Percentiles rank a stretch among this genome's conserved stretches.
phyloP scores from a whole-genome alignment of 2,113 vertebrate genomes.

The Seriola aureovittata region DNA sequence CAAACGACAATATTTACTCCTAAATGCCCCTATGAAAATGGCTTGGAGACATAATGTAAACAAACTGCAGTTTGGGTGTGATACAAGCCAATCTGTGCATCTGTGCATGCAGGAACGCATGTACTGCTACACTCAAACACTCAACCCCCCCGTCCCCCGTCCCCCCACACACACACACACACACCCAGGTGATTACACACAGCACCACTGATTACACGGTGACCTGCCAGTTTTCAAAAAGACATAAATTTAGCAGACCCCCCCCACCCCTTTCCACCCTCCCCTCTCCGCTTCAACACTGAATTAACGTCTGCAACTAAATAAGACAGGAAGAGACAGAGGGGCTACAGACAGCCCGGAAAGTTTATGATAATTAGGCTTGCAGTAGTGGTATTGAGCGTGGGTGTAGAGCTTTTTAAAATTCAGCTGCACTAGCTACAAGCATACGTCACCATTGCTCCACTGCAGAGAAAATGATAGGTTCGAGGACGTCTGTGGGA shows the following conservation, averaged over 20 bases:
- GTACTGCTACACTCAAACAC: neutral
- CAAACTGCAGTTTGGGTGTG: conserved; percentile 36
- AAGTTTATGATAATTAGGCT: conserved; percentile 83
- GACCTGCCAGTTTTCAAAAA: conserved; percentile 30
- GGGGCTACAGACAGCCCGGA: conserved; percentile 68
- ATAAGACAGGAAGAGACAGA: conserved; percentile 58
- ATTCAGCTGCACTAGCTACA: conserved; percentile 85
- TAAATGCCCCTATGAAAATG: conserved; percentile 4
- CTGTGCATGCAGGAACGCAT: conserved; percentile 16
- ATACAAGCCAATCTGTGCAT: conserved; percentile 17
- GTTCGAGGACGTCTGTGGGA: conserved; percentile 86
- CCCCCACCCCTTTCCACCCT: neutral
- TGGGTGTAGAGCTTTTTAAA: conserved; percentile 86
- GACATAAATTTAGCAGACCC: conserved; percentile 31
- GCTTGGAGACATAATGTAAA: neutral
- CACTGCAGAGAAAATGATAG: conserved; percentile 88
- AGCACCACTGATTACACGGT: conserved; percentile 29
- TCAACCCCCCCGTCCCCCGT: no score
- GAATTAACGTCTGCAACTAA: conserved; percentile 57
- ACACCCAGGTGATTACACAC: conserved; percentile 8
- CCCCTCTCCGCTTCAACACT: conserved; percentile 35
- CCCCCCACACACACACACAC: no score
- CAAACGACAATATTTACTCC: neutral
- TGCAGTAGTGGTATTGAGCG: conserved; percentile 82
- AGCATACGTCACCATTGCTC: conserved; percentile 84